A percentile compares a stretch with the other conserved stretches of the same genome.
Conservation (phyloP, 2,797 vertebrate species). For the Clarias fuscus region DNA sequence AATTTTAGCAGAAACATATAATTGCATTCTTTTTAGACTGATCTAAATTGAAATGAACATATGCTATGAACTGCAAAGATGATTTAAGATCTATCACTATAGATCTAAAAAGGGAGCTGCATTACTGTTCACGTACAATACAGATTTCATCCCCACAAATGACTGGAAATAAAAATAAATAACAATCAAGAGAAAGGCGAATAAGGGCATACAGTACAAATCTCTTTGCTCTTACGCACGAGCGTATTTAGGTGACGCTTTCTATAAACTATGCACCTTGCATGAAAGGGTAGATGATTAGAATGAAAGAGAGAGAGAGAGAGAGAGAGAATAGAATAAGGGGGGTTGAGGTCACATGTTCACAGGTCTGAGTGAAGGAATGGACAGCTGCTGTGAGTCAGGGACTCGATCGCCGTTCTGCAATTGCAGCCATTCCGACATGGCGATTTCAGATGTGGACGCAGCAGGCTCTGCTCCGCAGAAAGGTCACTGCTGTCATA, state of each 20-base stretch:
- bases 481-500: conserved; percentile 48
- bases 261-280: conserved; percentile 40
- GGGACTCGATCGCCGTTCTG: conserved; percentile 43
- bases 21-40: not conserved
- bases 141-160: conserved; percentile 12
- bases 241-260: conserved; percentile 9
- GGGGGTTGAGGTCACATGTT: conserved; percentile 24
- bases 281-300: not conserved
- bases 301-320: not conserved
- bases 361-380: conserved; percentile 68
- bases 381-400: conserved; percentile 73
- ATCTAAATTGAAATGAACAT: not conserved
- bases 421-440: conserved; percentile 67
- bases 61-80: not conserved
- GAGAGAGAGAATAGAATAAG: conserved; percentile 8
- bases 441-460: conserved; percentile 5
- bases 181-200: not conserved
- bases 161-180: not conserved
- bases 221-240: not conserved
- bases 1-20: not conserved
- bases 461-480: not conserved
- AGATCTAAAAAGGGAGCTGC: not conserved
- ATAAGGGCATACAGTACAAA: not conserved
- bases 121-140: conserved; percentile 26
- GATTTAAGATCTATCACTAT: not conserved